Conservation (phyloP, 1,140 invertebrate genomes). For the Dufourea novaeangliae region DNA sequence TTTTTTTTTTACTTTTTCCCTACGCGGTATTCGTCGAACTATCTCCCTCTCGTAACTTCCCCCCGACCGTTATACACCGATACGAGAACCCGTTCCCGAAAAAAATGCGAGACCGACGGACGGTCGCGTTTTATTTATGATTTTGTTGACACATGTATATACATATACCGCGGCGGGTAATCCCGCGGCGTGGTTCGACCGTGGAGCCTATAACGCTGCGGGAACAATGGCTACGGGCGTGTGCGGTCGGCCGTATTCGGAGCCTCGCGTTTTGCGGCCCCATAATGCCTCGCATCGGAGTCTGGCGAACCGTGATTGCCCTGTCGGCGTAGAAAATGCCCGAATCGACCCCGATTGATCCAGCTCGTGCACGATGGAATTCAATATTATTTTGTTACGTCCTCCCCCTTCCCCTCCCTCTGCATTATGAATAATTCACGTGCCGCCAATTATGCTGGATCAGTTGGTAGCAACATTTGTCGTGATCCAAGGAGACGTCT, state of each 20-base stretch:
- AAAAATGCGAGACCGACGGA: too few relatives aligned
- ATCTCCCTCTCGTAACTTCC: too few relatives aligned
- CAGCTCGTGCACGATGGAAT: neutral
- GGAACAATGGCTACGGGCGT: conserved; percentile 36
- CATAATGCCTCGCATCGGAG: conserved; percentile 29
- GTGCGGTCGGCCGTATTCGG: conserved; percentile 27
- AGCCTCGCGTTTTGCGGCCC: conserved; percentile 47
- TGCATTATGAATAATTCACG: conserved; percentile 45
- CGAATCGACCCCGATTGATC: conserved; percentile 49
- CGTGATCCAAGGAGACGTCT: neutral
- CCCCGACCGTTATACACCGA: too few relatives aligned
- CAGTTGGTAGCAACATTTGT: neutral
- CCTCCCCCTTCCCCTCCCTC: neutral
- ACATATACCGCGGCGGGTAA: too few relatives aligned
- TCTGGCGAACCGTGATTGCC: conserved; percentile 49
- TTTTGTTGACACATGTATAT: conserved; percentile 55
- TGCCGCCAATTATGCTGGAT: conserved; percentile 15
- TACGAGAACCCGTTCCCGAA: too few relatives aligned
- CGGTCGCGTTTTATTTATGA: conserved; percentile 9
- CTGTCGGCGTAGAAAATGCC: conserved; percentile 47
- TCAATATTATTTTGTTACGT: conserved; percentile 42
- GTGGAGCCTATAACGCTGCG: conserved; percentile 50
- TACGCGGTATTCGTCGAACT: too few relatives aligned
- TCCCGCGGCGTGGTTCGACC: conserved; percentile 31
- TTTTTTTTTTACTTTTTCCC: neutral